These are phyloP conservation scores for Polyommatus icarus DNA, from an alignment of 2,888 invertebrate genomes.

Conservation along the genomic window DNA sequence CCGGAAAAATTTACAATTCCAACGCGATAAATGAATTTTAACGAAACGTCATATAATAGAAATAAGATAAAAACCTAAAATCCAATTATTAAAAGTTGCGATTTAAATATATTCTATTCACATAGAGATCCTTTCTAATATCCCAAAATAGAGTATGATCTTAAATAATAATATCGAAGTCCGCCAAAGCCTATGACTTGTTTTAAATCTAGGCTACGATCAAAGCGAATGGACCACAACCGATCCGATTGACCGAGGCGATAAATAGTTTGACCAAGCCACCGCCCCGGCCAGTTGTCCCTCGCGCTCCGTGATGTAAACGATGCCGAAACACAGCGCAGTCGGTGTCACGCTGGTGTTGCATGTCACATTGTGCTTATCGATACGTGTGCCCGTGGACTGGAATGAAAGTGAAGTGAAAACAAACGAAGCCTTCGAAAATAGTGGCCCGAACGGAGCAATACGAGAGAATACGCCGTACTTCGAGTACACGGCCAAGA, in stretches of 20 bases:
- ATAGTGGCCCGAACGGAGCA: constrained; percentile 42
- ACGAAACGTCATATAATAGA: too few species aligned
- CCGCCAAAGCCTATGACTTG: constrained; percentile 45
- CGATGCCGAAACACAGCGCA: constrained; percentile 61
- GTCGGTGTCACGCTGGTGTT: constrained; percentile 53
- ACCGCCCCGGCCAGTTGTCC: constrained; percentile 69
- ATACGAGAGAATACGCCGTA: constrained; percentile 54
- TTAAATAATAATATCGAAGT: not conserved
- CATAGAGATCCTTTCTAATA: too few species aligned
- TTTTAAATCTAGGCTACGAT: constrained; percentile 46
- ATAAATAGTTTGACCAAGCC: constrained; percentile 69
- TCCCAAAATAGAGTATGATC: too few species aligned
- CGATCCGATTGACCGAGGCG: constrained; percentile 73
- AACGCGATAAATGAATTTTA: too few species aligned
- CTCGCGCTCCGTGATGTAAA: constrained; percentile 71
- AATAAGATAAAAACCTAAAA: too few species aligned
- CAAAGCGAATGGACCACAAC: constrained; percentile 65
- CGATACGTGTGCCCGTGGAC: constrained; percentile 64
- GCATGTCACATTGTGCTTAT: constrained; percentile 59
- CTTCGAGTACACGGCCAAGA: constrained; percentile 66
- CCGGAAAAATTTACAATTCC: too few species aligned
- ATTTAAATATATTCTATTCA: too few species aligned
- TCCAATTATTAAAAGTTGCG: too few species aligned
- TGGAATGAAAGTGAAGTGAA: constrained; percentile 70
- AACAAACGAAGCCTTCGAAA: constrained; percentile 47